Evolutionary conservation across 2,888 invertebrate species (phyloP).

Genomic region (Cotesia congregata): DNA sequence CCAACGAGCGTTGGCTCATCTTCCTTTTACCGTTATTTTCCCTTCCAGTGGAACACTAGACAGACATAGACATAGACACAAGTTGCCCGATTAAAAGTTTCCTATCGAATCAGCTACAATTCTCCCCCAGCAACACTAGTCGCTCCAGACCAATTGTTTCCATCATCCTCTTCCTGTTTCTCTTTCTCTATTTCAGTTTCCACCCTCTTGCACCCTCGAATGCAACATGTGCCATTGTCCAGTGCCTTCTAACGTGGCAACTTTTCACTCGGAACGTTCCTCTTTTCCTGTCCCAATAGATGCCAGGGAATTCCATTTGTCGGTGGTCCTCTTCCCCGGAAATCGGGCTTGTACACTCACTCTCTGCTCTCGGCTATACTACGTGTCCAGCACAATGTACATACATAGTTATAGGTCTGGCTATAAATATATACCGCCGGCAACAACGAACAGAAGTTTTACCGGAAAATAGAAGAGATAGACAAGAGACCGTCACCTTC

Average conservation of each 20-base stretch:
- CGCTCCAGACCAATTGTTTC: not conserved
- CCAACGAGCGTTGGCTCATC: no score
- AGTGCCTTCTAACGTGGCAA: conserved; percentile 19
- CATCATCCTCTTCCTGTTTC: conserved; percentile 13
- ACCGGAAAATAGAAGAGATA: not conserved
- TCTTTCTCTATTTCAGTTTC: not conserved
- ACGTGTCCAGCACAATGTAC: not conserved
- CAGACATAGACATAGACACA: not conserved
- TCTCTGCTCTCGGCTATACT: not conserved
- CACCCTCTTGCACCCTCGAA: conserved; percentile 14
- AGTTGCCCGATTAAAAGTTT: conserved; percentile 40
- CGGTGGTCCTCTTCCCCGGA: not conserved
- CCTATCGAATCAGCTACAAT: conserved; percentile 37
- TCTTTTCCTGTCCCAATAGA: conserved; percentile 8
- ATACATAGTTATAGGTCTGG: not conserved
- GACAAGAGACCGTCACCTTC: not conserved
- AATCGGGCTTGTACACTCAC: not conserved
- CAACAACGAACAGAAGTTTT: not conserved
- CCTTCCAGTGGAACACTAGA: no score
- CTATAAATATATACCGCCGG: no score
- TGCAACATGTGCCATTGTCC: conserved; percentile 35
- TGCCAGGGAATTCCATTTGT: conserved; percentile 14
- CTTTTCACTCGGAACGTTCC: conserved; percentile 32
- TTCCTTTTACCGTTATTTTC: no score
- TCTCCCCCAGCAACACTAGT: conserved; percentile 4